Conservation (phyloP, 2,797 vertebrate genomes). For the Sibirionetta formosa region DNA sequence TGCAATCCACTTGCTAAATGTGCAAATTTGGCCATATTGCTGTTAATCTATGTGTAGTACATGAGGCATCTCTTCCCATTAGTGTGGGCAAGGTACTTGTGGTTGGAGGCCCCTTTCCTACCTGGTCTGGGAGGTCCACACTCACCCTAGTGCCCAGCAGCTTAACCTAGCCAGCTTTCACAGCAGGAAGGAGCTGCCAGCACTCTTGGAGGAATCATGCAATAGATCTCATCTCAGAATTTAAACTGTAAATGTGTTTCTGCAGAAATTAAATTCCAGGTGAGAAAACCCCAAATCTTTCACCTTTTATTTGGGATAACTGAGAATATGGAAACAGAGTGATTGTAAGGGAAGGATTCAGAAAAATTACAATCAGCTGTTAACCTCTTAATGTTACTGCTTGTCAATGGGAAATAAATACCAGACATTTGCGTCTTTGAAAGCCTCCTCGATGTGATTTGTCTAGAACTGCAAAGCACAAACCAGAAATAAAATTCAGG, state of each 20-base stretch:
- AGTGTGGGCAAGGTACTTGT: not conserved
- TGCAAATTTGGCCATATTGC: not conserved
- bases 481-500: not conserved
- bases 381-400: not conserved
- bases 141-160: not conserved
- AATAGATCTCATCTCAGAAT: not conserved
- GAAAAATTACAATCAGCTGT: not conserved
- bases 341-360: not conserved
- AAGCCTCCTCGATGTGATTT: not conserved
- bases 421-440: not conserved
- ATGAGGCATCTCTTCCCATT: not conserved
- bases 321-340: not conserved
- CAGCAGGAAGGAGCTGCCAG: fast-evolving
- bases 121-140: not conserved
- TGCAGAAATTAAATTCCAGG: not conserved
- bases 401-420: not conserved
- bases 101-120: not conserved
- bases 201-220: not conserved
- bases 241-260: not conserved
- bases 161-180: not conserved
- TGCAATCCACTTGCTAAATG: not conserved
- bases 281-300: not conserved
- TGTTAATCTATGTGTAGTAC: fast-evolving
- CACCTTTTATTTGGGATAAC: not conserved
- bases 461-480: not conserved